Evolutionary conservation across 2,888 invertebrate species (phyloP).

Genomic region (Dolichomitus sp.): DNA sequence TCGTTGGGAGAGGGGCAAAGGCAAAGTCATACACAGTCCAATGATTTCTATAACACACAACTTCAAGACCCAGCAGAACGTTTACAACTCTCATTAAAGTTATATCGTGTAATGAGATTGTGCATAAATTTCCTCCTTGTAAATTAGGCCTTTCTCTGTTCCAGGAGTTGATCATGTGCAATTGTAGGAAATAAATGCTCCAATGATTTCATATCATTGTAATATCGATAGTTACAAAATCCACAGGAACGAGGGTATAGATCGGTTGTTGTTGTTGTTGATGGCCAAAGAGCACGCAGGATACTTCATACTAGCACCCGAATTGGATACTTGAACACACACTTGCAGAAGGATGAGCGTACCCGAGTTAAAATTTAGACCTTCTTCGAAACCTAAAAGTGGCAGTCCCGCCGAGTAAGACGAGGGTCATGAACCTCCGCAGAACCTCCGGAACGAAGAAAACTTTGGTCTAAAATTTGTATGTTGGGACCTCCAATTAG

Average conservation of each 20-base stretch:
- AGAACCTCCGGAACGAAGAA: no score
- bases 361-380: no score
- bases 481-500: no score
- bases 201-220: slow-evolving; percentile 23
- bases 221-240: slow-evolving; percentile 48
- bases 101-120: slow-evolving; percentile 36
- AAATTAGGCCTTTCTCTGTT: slow-evolving; percentile 27
- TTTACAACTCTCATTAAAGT: slow-evolving; percentile 45
- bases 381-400: no score
- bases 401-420: no score
- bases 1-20: no score
- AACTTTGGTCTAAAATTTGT: no score
- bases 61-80: neutral
- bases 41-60: neutral
- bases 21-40: neutral
- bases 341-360: slow-evolving; percentile 33
- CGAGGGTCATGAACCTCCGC: no score
- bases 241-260: neutral
- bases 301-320: slow-evolving; percentile 57
- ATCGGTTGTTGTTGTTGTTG: slow-evolving; percentile 6
- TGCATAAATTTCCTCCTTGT: slow-evolving; percentile 30
- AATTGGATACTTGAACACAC: slow-evolving; percentile 49
- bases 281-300: slow-evolving; percentile 54
- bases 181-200: slow-evolving; percentile 31
- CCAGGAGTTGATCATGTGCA: slow-evolving; percentile 1